Evolutionary conservation across 2,888 invertebrate genomes (phyloP).

Genomic region (Pterobdella sp.): DNA sequence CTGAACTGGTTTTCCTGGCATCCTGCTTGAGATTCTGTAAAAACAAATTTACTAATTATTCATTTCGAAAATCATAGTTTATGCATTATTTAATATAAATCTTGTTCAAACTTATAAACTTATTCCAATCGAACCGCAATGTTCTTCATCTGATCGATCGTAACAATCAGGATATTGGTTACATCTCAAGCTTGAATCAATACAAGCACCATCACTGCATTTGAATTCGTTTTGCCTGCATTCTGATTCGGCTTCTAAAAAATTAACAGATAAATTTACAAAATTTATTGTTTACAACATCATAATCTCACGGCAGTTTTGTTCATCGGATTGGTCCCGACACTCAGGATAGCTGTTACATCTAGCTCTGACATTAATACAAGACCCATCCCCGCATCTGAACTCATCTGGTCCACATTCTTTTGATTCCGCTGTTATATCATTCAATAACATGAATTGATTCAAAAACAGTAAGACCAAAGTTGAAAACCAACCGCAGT

Average conservation of each 20-base stretch:
- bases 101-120: no score
- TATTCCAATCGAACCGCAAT: conserved; percentile 42
- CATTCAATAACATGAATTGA: neutral
- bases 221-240: conserved; percentile 29
- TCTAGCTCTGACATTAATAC: conserved; percentile 48
- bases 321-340: conserved; percentile 50
- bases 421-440: no score
- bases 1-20: conserved; percentile 28
- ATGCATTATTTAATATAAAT: no score
- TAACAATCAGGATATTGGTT: conserved; percentile 65
- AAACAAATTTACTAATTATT: neutral
- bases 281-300: neutral
- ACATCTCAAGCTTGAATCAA: conserved; percentile 69
- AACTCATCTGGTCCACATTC: no score
- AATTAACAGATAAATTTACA: no score
- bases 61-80: neutral
- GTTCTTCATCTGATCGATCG: conserved; percentile 63
- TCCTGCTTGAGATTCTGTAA: neutral
- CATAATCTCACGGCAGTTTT: conserved; percentile 41
- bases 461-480: neutral
- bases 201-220: conserved; percentile 58
- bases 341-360: conserved; percentile 51
- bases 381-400: conserved; percentile 53
- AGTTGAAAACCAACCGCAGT: conserved; percentile 60
- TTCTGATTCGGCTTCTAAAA: neutral